phyloP scores from a whole-genome alignment of 2,888 invertebrate species.

The Melanostoma scalare region DNA sequence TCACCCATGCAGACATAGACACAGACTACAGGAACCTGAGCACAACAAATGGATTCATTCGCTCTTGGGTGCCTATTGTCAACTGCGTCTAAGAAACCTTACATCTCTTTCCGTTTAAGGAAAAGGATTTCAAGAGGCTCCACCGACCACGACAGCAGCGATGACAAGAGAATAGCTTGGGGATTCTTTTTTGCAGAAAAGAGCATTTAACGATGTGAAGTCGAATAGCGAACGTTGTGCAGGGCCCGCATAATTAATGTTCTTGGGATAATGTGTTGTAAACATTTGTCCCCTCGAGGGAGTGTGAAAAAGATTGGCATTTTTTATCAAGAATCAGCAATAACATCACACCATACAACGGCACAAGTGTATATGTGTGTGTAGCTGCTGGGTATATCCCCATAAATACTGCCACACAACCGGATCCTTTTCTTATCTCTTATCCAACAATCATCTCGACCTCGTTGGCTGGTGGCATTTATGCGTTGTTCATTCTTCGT shows the following conservation, averaged over 20 bases:
- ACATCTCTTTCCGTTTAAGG: too few species aligned
- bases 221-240: background rate
- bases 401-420: slow-evolving; percentile 52
- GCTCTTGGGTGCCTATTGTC: slow-evolving; percentile 14
- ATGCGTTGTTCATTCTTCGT: too few species aligned
- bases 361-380: too few species aligned
- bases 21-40: too few species aligned
- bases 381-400: too few species aligned
- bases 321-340: slow-evolving; percentile 13
- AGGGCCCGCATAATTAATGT: slow-evolving; percentile 3
- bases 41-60: background rate
- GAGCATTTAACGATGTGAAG: too few species aligned
- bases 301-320: slow-evolving; percentile 14
- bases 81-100: background rate
- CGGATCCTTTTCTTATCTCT: slow-evolving; percentile 34
- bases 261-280: slow-evolving; percentile 10
- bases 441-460: slow-evolving; percentile 19
- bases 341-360: background rate
- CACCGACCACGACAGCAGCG: background rate
- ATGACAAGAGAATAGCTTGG: background rate
- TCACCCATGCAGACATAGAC: background rate
- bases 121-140: background rate
- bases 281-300: background rate
- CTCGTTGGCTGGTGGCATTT: too few species aligned
- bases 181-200: too few species aligned